Conservation (phyloP, 2,113 vertebrate species). For the Brachirus orientalis region DNA sequence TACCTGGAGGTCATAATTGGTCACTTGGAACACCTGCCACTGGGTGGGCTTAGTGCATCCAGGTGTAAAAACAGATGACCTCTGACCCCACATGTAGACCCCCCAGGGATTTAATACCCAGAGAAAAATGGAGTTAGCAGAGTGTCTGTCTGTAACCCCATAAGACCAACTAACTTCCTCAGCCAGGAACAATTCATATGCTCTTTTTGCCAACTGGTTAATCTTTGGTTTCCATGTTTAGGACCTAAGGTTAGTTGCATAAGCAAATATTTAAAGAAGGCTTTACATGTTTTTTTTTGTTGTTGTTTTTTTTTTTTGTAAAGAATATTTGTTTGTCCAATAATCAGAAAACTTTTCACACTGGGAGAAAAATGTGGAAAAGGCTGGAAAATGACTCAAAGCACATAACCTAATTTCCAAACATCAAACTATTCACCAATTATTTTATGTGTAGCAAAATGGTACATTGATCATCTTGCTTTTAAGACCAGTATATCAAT, state of each 20-base stretch:
- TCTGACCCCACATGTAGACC: slow-evolving; percentile 29
- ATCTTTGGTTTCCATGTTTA: slow-evolving; percentile 43
- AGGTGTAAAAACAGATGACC: slow-evolving; percentile 58
- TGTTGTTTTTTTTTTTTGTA: too few species aligned
- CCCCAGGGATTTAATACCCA: slow-evolving; percentile 3
- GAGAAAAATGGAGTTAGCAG: background rate
- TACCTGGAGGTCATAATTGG: slow-evolving; percentile 31
- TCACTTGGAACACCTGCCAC: slow-evolving; percentile 52
- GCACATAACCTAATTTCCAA: too few species aligned
- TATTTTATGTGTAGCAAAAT: too few species aligned
- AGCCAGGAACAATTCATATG: slow-evolving; percentile 40
- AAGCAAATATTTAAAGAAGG: slow-evolving; percentile 47
- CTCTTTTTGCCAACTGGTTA: slow-evolving; percentile 48
- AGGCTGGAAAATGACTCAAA: too few species aligned
- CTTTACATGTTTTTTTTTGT: too few species aligned
- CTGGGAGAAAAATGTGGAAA: too few species aligned
- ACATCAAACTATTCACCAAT: too few species aligned
- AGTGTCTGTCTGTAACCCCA: slow-evolving; percentile 20
- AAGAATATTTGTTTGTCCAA: slow-evolving; percentile 9
- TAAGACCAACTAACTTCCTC: slow-evolving; percentile 16
- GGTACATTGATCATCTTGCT: too few species aligned
- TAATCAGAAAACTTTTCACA: slow-evolving; percentile 30
- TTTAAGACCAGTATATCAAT: too few species aligned
- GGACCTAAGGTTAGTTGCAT: slow-evolving; percentile 46
- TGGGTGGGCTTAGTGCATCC: slow-evolving; percentile 49